Conservation (phyloP, 1,140 invertebrate genomes). For the Macrocentrus cingulum region DNA sequence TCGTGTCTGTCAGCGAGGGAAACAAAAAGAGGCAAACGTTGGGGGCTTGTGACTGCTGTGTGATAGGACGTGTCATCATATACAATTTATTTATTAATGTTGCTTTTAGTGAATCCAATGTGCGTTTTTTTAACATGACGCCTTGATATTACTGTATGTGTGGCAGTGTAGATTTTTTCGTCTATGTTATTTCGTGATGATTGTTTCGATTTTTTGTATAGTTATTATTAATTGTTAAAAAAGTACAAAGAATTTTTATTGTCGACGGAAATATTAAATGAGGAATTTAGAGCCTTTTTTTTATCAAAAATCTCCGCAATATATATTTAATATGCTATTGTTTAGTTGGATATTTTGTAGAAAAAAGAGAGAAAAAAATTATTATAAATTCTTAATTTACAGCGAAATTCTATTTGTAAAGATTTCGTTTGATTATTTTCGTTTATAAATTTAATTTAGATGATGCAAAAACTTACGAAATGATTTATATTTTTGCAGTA, state of each 20-base stretch:
- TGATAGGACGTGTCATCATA: neutral
- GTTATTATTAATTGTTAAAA: constrained; percentile 37
- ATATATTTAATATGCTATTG: too few species aligned
- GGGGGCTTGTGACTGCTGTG: neutral
- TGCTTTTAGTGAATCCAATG: neutral
- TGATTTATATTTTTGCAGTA: neutral
- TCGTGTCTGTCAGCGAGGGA: constrained; percentile 8
- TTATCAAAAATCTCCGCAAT: neutral
- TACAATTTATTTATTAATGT: neutral
- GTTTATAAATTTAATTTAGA: too few species aligned
- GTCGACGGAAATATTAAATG: constrained; percentile 40
- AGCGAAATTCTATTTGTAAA: too few species aligned
- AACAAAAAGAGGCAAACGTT: neutral
- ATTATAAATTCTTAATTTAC: too few species aligned
- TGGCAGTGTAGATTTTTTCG: neutral
- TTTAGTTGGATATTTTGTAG: neutral
- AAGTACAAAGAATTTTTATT: constrained; percentile 49
- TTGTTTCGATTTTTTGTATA: neutral
- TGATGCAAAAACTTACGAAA: too few species aligned
- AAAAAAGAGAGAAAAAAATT: too few species aligned
- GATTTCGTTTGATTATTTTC: too few species aligned
- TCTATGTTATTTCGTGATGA: neutral
- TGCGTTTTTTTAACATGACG: too few species aligned
- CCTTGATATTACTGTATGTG: too few species aligned
- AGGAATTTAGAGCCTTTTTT: constrained; percentile 22